Percentiles rank a stretch among this genome's conserved stretches.
These are phyloP conservation scores for Helogale parvula DNA, from an alignment of 2,113 vertebrate species.

Conservation along the genomic window DNA sequence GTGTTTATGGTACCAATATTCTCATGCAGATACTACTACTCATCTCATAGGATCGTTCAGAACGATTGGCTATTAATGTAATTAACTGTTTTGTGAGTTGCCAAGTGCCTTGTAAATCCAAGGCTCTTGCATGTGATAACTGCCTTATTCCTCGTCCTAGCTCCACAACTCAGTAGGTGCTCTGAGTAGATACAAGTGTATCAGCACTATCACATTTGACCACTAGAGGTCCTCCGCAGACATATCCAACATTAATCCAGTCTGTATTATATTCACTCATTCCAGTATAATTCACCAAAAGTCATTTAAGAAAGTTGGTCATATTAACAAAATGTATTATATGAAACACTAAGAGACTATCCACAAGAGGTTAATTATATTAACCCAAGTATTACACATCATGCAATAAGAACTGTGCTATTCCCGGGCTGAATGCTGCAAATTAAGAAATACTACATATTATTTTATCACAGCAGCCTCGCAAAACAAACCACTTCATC, in stretches of 20 bases:
- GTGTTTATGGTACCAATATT: not conserved
- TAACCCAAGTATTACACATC: not conserved
- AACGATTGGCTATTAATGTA: not conserved
- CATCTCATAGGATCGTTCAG: not conserved
- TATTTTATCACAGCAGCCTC: not conserved
- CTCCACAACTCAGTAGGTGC: not conserved
- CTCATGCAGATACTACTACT: not conserved
- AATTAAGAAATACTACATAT: not conserved
- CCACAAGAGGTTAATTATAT: conserved; percentile 5
- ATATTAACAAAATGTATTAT: not conserved
- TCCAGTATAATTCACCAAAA: not conserved
- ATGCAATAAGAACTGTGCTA: not conserved
- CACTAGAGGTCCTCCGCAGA: not conserved
- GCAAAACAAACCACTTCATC: not conserved
- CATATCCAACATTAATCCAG: not conserved
- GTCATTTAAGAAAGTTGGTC: not conserved
- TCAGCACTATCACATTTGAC: not conserved
- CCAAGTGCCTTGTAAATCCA: not conserved
- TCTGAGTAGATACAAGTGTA: not conserved
- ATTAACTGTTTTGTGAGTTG: not conserved
- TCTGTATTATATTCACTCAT: not conserved
- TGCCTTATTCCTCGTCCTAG: not conserved
- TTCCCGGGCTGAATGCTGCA: not conserved
- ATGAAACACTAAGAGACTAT: not conserved
- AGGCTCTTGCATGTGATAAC: not conserved